These are phyloP conservation scores for Raja brachyura DNA, from an alignment of 2,113 vertebrate genomes.

Conservation along the genomic window DNA sequence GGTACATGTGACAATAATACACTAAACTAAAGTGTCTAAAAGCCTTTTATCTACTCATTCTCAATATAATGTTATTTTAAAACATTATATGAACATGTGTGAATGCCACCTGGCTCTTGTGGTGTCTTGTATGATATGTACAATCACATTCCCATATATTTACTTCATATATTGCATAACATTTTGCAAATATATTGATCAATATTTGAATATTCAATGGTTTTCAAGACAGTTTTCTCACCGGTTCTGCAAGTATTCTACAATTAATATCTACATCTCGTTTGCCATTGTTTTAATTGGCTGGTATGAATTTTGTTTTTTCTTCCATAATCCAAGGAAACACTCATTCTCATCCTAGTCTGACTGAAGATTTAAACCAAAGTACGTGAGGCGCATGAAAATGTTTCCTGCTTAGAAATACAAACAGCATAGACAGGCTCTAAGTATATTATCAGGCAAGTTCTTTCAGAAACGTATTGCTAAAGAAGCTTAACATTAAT, in stretches of 20 bases:
- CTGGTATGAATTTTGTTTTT: conserved; percentile 21
- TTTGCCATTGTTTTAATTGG: conserved; percentile 9
- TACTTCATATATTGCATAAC: conserved; percentile 48
- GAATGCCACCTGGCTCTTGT: conserved; percentile 45
- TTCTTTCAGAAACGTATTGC: conserved; percentile 98
- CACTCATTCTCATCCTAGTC: conserved; percentile 78
- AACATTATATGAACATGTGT: conserved; percentile 45
- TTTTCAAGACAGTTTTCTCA: neutral
- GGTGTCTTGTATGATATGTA: conserved; percentile 45
- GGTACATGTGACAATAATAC: too few relatives aligned
- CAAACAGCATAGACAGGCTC: conserved; percentile 86
- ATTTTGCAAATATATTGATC: conserved; percentile 41
- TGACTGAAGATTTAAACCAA: conserved; percentile 88
- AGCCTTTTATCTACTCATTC: neutral
- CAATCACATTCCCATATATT: conserved; percentile 47
- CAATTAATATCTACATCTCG: neutral
- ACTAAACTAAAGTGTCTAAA: too few relatives aligned
- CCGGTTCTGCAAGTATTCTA: neutral
- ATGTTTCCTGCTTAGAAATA: conserved; percentile 72
- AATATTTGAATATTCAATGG: neutral
- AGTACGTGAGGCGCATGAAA: conserved; percentile 77
- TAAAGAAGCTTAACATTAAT: conserved; percentile 99
- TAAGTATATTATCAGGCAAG: conserved; percentile 96
- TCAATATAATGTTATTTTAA: conserved; percentile 60
- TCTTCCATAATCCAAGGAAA: conserved; percentile 60